These are phyloP conservation scores for Blera fallax DNA, from an alignment of 2,888 invertebrate genomes.

Conservation along the genomic window DNA sequence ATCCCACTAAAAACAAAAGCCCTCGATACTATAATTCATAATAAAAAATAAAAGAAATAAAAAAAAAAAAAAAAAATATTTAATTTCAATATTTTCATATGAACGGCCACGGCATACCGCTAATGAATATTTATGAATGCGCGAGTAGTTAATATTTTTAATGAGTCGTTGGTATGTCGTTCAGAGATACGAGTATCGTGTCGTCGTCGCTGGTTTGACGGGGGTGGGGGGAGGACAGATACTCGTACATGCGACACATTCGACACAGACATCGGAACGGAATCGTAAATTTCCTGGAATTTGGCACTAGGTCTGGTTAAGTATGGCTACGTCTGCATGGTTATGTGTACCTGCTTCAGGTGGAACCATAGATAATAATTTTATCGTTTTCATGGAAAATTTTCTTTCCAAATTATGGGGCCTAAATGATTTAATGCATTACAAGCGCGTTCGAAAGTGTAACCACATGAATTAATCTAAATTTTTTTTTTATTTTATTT, in stretches of 20 bases:
- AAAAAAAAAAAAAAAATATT: conserved; percentile 32
- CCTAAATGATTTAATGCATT: conserved; percentile 60
- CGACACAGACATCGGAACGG: conserved; percentile 28
- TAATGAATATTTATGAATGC: conserved; percentile 71
- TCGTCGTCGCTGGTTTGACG: background rate
- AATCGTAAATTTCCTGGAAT: conserved; percentile 58
- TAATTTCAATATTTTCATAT: conserved; percentile 66
- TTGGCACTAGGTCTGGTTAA: conserved; percentile 40
- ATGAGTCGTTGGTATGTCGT: conserved; percentile 66
- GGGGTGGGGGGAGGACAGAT: background rate
- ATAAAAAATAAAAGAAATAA: background rate
- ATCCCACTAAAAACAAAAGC: conserved; percentile 26
- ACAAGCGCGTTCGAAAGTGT: conserved; percentile 59
- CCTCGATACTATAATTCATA: conserved; percentile 41
- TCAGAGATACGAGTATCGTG: conserved; percentile 41
- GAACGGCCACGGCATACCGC: conserved; percentile 43
- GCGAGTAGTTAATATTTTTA: conserved; percentile 68
- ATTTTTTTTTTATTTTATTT: conserved; percentile 1
- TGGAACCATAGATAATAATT: conserved; percentile 68
- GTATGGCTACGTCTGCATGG: background rate
- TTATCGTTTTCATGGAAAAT: conserved; percentile 69
- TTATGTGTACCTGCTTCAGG: conserved; percentile 36
- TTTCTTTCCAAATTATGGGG: conserved; percentile 54
- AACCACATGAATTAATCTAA: conserved; percentile 30
- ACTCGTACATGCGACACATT: background rate